Conservation (phyloP, 2,797 vertebrate species). For the Rhadinocentrus ornatus region DNA sequence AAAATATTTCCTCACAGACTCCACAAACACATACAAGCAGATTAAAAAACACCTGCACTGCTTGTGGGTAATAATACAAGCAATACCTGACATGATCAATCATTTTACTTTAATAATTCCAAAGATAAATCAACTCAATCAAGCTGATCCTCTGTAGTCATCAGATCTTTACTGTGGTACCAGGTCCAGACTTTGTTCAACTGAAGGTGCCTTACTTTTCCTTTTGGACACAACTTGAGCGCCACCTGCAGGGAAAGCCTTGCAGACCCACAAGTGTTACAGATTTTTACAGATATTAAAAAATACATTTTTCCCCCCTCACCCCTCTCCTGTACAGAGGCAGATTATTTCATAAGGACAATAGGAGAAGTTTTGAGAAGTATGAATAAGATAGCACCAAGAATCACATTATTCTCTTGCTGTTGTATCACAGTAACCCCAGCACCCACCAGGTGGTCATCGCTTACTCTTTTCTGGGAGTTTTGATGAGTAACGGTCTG, state of each 20-base stretch:
- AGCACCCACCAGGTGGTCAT: background rate
- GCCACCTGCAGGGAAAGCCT: slow-evolving; percentile 2
- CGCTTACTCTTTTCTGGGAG: background rate
- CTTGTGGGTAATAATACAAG: no score
- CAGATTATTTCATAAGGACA: background rate
- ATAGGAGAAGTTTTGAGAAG: background rate
- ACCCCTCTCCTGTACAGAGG: background rate
- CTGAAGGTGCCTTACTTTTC: background rate
- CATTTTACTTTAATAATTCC: background rate
- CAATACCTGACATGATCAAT: background rate
- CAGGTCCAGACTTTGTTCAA: background rate
- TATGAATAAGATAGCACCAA: background rate
- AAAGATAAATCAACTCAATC: background rate
- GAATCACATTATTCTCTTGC: background rate
- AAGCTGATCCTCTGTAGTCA: background rate
- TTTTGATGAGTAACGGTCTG: background rate
- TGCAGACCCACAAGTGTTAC: background rate
- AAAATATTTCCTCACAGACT: background rate
- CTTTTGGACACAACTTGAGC: background rate
- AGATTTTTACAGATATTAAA: no score
- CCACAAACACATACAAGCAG: background rate
- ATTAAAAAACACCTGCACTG: no score
- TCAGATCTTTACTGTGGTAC: background rate
- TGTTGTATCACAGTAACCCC: background rate
- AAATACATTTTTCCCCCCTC: no score